Base-by-base conservation (phyloP, 1,140 invertebrate species). In the Thaumatotibia leucotreta region DNA sequence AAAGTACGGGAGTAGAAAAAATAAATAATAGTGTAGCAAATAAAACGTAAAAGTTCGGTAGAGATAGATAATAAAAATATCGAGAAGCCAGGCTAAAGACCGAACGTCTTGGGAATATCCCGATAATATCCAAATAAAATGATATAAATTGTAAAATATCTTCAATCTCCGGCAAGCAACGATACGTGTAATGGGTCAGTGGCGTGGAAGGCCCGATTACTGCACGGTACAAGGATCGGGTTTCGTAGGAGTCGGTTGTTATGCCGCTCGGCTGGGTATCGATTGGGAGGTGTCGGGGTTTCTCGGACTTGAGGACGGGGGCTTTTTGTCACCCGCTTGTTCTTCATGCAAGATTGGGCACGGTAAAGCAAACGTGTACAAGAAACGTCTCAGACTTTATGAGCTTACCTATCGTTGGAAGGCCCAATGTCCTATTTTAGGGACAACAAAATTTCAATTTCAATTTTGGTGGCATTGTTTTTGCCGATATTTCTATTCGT, bases 111-210 rank as follows among this genome's bases (percentile, higher is more conserved):
- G 39, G 39, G 39, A 45, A 45, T 45, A 39, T n/a, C n/a, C 17
- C 39, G 39, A 45, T 45, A 45, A 45, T 45, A 45, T 52, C 23
- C 22, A 52, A 52, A 52, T 52, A 52, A 52, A 52, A 52, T 52
- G 50, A 52, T 52, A 52, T 52, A 52, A 52, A 52, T 52, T 52
- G 50, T 52, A 52, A 52, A 52, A 52, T 52, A 52, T 52, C 50
- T 52, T 24, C 50, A 52, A 52, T 52, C 50, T 52, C 23, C 22
- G 23, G 22, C 23, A 22, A 27, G 9, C 50, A 52, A 22, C 23
- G 50, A 27, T 52, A 52, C 50, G 50, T 24, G 50, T 52, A 52
- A 52, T 52, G 50, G 50, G 9, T 6, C 50, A 52, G 50, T 52
- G 50, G 50, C n/a, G 50, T 27, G 50, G 20, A 52, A 52, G 50